phyloP scores from a whole-genome alignment of 2,113 vertebrate species.

The Clarias gariepinus region DNA sequence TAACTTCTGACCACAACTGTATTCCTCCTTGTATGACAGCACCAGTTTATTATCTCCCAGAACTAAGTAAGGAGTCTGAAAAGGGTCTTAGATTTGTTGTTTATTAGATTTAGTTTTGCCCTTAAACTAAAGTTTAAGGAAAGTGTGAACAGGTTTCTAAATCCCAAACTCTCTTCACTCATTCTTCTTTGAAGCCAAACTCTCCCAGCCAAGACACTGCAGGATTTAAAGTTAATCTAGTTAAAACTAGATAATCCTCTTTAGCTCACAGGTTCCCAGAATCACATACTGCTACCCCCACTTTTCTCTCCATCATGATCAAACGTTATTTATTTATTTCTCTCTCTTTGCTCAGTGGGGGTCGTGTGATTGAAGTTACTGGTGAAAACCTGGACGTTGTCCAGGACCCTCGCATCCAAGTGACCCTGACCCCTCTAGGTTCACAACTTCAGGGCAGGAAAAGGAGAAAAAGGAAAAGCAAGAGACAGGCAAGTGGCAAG shows the following conservation, averaged over 20 bases:
- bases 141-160: neutral
- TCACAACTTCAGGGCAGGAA: conserved; percentile 46
- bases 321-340: neutral
- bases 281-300: neutral
- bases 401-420: conserved; percentile 85
- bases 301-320: neutral
- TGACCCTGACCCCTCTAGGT: conserved; percentile 66
- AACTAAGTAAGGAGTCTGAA: neutral
- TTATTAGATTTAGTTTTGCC: neutral
- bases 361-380: conserved; percentile 80
- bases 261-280: no score
- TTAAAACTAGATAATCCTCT: neutral
- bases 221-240: neutral
- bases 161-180: neutral
- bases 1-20: no score
- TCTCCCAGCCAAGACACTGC: neutral
- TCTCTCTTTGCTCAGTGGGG: conserved; percentile 74
- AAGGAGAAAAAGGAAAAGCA: conserved; percentile 44
- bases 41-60: neutral
- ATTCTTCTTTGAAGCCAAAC: neutral
- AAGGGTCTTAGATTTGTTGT: neutral
- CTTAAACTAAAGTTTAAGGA: neutral
- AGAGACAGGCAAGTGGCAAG: conserved; percentile 59
- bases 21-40: neutral
- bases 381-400: conserved; percentile 94